These are phyloP conservation scores for Tarsius wallacei DNA, from an alignment of 2,797 vertebrate genomes.

Conservation along the genomic window DNA sequence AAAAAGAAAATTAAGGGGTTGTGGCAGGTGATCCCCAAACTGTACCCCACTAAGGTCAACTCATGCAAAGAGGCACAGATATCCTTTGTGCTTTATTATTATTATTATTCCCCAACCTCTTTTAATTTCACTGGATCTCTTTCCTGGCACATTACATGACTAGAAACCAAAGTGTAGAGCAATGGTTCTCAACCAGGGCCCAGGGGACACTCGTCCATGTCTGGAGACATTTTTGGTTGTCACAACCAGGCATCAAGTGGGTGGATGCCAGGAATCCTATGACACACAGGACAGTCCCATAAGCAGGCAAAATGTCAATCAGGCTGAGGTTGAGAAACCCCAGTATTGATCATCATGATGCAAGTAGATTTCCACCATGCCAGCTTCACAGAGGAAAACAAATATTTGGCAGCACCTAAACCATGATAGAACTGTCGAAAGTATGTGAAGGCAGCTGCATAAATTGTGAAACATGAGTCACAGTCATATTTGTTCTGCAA, in stretches of 20 bases:
- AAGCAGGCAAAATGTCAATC: background rate
- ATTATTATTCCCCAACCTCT: background rate
- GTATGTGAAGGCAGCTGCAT: slow-evolving; percentile 46
- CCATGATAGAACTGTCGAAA: slow-evolving; percentile 80
- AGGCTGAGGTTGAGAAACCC: background rate
- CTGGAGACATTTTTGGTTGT: background rate
- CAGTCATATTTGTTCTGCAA: slow-evolving; percentile 62
- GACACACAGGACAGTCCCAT: background rate
- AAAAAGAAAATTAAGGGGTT: background rate
- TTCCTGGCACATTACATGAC: background rate
- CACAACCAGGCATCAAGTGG: background rate
- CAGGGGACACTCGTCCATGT: background rate
- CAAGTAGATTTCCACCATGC: slow-evolving; percentile 8
- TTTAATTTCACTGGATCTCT: background rate
- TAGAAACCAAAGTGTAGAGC: background rate
- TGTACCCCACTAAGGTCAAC: background rate
- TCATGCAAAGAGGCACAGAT: background rate
- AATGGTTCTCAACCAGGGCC: background rate
- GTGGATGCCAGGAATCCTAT: background rate
- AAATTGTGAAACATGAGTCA: slow-evolving; percentile 82
- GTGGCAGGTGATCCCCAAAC: too few relatives aligned
- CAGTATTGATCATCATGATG: background rate
- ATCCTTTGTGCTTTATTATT: background rate
- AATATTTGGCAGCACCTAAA: slow-evolving; percentile 73
- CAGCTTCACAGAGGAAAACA: slow-evolving; percentile 71